These are phyloP conservation scores for Otocyon megalotis DNA, from an alignment of 2,113 vertebrate genomes.

Conservation along the genomic window DNA sequence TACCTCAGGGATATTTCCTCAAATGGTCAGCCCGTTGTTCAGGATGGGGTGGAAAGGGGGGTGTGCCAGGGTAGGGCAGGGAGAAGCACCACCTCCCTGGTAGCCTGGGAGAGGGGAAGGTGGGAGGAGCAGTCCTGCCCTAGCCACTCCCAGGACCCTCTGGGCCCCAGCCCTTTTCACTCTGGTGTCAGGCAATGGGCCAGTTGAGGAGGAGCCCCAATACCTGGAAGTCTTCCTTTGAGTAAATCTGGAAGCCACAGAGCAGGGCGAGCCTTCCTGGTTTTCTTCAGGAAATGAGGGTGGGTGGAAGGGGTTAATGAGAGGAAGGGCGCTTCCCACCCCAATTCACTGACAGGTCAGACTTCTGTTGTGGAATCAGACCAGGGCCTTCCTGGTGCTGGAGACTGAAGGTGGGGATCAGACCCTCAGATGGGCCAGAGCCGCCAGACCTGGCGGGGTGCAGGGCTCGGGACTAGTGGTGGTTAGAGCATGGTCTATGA, in stretches of 20 bases:
- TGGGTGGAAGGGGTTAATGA: neutral
- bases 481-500: neutral
- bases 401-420: neutral
- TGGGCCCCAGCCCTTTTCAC: neutral
- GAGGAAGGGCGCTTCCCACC: neutral
- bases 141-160: too few species aligned
- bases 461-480: neutral
- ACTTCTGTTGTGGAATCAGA: neutral
- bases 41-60: neutral
- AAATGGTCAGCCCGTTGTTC: neutral
- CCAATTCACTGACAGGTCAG: neutral
- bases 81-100: neutral
- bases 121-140: neutral
- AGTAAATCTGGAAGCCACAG: neutral
- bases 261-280: neutral
- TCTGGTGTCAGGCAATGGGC: neutral
- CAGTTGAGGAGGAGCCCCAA: neutral
- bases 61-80: neutral
- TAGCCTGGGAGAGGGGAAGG: neutral
- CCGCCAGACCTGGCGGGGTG: neutral
- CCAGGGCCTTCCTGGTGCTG: neutral
- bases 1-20: neutral
- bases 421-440: neutral
- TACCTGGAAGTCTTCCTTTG: constrained; percentile 16
- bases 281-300: neutral